Conservation (phyloP, 2,113 vertebrate species). For the Toxostoma redivivum region DNA sequence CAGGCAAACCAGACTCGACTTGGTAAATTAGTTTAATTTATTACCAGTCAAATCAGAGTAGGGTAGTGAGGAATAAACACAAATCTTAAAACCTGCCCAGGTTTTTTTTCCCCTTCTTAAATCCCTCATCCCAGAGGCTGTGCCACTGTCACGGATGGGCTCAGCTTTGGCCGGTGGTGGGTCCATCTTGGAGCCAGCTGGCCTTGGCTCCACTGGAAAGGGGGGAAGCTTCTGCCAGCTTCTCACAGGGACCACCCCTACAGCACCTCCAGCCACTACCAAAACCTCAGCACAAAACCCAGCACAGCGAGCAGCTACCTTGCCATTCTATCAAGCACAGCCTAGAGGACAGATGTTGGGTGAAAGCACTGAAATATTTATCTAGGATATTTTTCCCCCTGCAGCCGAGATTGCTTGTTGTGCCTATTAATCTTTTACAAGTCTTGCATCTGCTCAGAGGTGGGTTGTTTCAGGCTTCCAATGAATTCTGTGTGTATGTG, state of each 20-base stretch:
- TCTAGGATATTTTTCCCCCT: slow-evolving; percentile 43
- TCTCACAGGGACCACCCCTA: neutral
- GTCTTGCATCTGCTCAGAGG: slow-evolving; percentile 47
- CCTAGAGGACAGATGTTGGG: slow-evolving; percentile 57
- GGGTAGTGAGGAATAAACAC: neutral
- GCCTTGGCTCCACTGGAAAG: neutral
- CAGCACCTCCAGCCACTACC: neutral
- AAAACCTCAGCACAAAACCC: neutral
- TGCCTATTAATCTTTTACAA: slow-evolving; percentile 61
- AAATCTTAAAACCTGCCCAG: neutral
- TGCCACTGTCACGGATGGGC: neutral
- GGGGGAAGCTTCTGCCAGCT: neutral
- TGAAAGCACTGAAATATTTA: slow-evolving; percentile 57
- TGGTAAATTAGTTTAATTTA: neutral
- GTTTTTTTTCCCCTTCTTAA: fast-evolving
- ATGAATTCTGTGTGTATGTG: neutral
- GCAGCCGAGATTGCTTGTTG: slow-evolving; percentile 33
- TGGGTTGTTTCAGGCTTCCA: neutral
- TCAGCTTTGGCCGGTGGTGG: neutral
- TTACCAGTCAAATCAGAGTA: neutral
- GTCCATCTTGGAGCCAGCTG: neutral
- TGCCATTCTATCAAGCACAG: neutral
- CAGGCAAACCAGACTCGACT: neutral
- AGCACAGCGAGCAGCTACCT: neutral
- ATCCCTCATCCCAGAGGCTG: neutral